A percentile compares a stretch with the other conserved stretches of the same genome.
These are phyloP conservation scores for Perca fluviatilis DNA, from an alignment of 2,113 vertebrate genomes.

Conservation along the genomic window DNA sequence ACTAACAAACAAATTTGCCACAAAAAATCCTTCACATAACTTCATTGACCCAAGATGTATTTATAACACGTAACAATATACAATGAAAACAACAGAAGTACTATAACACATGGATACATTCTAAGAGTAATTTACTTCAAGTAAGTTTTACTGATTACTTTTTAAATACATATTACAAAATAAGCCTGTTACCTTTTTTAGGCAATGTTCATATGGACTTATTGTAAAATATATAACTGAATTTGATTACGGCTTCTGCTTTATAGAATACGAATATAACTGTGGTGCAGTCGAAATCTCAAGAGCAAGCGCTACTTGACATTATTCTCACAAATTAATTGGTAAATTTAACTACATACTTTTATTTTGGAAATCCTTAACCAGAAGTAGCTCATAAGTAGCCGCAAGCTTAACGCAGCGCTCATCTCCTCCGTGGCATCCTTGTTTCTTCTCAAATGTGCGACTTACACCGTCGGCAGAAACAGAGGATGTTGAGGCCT, in stretches of 20 bases:
- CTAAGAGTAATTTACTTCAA: neutral
- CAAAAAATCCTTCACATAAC: neutral
- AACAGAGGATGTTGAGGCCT: slow-evolving; percentile 2
- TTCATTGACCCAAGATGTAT: neutral
- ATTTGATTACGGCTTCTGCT: neutral
- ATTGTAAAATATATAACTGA: neutral
- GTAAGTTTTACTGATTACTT: neutral
- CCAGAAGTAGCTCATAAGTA: neutral
- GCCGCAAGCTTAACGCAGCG: neutral
- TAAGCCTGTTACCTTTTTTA: neutral
- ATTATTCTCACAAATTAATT: neutral
- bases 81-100: neutral
- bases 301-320: neutral
- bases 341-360: neutral
- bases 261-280: neutral
- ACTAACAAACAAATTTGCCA: neutral
- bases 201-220: neutral
- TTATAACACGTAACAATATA: neutral
- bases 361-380: slow-evolving; percentile 51
- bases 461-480: neutral
- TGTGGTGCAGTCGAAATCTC: too few species aligned
- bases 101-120: neutral
- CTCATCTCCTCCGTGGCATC: slow-evolving; percentile 50
- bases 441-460: slow-evolving; percentile 4
- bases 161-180: neutral